A percentile compares a stretch with the other conserved stretches of the same genome.
These are phyloP conservation scores for Larimichthys polyactis DNA, from an alignment of 2,113 vertebrate genomes.

Conservation along the genomic window DNA sequence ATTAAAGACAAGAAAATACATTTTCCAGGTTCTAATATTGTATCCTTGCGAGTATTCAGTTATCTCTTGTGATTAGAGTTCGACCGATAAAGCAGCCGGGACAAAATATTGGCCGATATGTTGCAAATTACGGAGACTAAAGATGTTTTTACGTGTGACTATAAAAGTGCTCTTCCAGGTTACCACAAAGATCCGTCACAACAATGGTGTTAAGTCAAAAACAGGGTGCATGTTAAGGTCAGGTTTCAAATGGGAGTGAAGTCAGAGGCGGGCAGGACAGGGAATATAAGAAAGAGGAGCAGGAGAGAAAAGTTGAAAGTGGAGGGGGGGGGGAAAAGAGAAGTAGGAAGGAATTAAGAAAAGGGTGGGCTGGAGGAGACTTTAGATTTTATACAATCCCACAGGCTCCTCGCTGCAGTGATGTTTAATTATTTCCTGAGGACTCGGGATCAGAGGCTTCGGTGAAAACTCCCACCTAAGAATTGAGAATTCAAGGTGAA, in stretches of 20 bases:
- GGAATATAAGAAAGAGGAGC: slow-evolving; percentile 27
- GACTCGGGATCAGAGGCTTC: slow-evolving; percentile 38
- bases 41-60: background rate
- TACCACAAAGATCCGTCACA: background rate
- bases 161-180: background rate
- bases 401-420: slow-evolving; percentile 18
- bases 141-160: background rate
- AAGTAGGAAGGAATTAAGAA: slow-evolving; percentile 19
- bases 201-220: background rate
- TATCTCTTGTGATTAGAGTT: too few relatives aligned
- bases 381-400: slow-evolving; percentile 29
- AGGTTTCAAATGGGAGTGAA: slow-evolving; percentile 28
- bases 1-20: background rate
- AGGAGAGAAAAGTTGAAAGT: slow-evolving; percentile 5
- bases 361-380: slow-evolving; percentile 28
- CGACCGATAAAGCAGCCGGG: too few relatives aligned
- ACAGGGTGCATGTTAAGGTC: slow-evolving; percentile 52
- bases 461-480: slow-evolving; percentile 43
- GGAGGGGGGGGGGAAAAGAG: slow-evolving; percentile 8
- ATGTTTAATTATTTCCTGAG: slow-evolving; percentile 58
- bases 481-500: slow-evolving; percentile 20
- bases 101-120: background rate
- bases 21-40: background rate
- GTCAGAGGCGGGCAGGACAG: background rate
- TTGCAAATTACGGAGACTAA: background rate